These are phyloP conservation scores for Dermochelys coriacea DNA, from an alignment of 2,797 vertebrate species.

Conservation along the genomic window DNA sequence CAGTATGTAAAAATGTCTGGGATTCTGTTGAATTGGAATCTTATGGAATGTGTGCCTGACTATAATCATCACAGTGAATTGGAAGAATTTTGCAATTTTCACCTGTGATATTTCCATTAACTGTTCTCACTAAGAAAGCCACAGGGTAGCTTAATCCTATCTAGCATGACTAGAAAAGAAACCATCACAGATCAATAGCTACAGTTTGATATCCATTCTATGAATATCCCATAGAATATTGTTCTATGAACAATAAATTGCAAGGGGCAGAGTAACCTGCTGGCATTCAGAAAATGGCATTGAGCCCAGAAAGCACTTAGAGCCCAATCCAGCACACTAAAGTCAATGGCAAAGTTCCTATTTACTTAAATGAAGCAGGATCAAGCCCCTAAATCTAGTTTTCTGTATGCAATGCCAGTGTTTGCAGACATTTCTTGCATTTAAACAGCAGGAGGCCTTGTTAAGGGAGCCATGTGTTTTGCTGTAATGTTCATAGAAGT, in stretches of 20 bases:
- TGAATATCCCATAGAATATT: too few species aligned
- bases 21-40: neutral
- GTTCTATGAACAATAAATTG: neutral
- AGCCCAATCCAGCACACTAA: neutral
- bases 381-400: neutral
- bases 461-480: neutral
- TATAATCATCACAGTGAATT: neutral
- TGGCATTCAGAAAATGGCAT: neutral
- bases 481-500: neutral
- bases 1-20: neutral
- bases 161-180: constrained; percentile 35
- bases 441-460: neutral
- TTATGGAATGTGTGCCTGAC: neutral
- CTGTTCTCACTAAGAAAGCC: constrained; percentile 5
- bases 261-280: neutral
- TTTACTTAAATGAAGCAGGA: neutral
- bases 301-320: constrained; percentile 54
- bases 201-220: neutral
- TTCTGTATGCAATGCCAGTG: neutral
- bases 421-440: neutral
- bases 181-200: constrained; percentile 34
- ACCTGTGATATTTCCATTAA: constrained; percentile 5
- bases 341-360: neutral
- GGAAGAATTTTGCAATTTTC: constrained; percentile 20
- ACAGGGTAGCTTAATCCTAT: neutral